Conservation (phyloP, 2,113 vertebrate genomes). For the Thryonomys swinderianus region DNA sequence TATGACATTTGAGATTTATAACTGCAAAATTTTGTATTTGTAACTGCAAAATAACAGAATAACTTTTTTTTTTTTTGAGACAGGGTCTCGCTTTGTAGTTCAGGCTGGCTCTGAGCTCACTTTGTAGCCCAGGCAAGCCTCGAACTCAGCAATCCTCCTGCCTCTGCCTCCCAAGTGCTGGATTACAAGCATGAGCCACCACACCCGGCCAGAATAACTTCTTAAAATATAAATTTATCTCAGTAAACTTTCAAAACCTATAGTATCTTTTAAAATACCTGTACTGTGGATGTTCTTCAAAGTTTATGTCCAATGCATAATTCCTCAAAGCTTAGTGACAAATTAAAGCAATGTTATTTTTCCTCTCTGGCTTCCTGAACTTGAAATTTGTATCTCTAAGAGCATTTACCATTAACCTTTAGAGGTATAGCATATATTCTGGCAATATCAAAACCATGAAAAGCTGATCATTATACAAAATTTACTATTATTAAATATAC, state of each 20-base stretch:
- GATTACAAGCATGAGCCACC: too few relatives aligned
- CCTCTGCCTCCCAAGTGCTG: too few relatives aligned
- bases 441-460: not conserved
- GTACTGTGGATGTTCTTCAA: not conserved
- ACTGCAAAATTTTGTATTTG: too few relatives aligned
- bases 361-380: not conserved
- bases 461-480: not conserved
- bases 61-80: too few relatives aligned
- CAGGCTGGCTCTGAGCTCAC: too few relatives aligned
- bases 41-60: too few relatives aligned
- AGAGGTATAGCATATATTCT: not conserved
- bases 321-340: not conserved
- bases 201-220: too few relatives aligned
- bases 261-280: not conserved
- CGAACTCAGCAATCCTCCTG: too few relatives aligned
- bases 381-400: not conserved
- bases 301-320: not conserved
- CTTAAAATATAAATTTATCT: slow-evolving; percentile 16
- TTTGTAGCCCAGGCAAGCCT: too few relatives aligned
- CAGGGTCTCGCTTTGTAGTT: too few relatives aligned
- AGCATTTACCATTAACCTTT: not conserved
- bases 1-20: not conserved
- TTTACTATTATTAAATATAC: not conserved
- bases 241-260: not conserved
- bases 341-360: not conserved